Base-by-base conservation (phyloP, 2,797 vertebrate genomes). In the Danio jaintianensis region DNA sequence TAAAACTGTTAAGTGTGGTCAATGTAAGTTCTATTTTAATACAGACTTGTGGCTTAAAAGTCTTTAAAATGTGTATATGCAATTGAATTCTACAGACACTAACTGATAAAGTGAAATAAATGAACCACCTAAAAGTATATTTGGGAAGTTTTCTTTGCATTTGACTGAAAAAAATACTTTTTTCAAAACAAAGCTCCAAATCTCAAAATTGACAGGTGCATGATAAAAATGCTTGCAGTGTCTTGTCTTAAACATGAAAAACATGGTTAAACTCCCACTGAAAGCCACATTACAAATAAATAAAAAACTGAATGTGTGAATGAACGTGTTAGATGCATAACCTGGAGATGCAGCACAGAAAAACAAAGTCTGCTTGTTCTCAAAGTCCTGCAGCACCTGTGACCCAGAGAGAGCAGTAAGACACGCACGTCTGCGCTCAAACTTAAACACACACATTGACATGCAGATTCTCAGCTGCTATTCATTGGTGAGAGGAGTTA, bases 331-430 rank as follows among this genome's bases (percentile, higher is more conserved):
- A 42, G n/a, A 61, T 0, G 1, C 3, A 11, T 86, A 92, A 96
- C 93, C 11, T 93, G 85, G 80, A 79, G 96, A 97, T 16, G 91
- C 84, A 0, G 92, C 94, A 15, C 96, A 12, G 78, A 92, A 94
- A 52, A 96, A 92, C 0, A 91, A 59, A 80, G 95, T 92, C 87
- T 94, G 93, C 64, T 93, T 90, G 72, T 94, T 91, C 52, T n/a
- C 86, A 88, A 95, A 94, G 76, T 95, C 93, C 15, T 83, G 89
- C 83, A 95, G 91, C 89, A 96, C 91, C 96, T 96, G 89, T 55
- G 40, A 80, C 9, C 83, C 13, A 16, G 56, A 63, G 75, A 85
- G 83, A 90, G 36, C 2, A 55, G 20, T 42, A n/a, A 53, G 40
- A 53, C 56, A 73, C 7, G 16, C 6, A 85, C 11, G 29, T 50